phyloP scores from a whole-genome alignment of 2,113 vertebrate species.

The Tragelaphus strepsiceros region DNA sequence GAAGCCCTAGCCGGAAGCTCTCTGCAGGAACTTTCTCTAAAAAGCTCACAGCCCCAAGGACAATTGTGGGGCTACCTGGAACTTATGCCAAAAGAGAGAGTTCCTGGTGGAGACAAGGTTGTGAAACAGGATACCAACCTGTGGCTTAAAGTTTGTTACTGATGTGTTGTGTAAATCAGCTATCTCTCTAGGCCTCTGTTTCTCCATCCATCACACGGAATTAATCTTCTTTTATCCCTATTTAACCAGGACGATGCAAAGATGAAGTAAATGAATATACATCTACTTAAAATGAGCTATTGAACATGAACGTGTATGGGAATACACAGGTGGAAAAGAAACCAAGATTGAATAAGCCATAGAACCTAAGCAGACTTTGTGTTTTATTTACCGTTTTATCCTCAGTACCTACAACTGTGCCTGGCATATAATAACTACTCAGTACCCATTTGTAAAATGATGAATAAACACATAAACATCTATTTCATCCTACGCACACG shows the following conservation, averaged over 20 bases:
- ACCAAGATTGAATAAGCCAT: background rate
- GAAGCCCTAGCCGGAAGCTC: background rate
- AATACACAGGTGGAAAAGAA: background rate
- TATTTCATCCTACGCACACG: background rate
- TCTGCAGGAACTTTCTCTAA: background rate
- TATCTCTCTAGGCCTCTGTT: background rate
- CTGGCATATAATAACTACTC: background rate
- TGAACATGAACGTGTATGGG: background rate
- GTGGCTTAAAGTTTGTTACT: background rate
- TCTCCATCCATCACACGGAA: background rate
- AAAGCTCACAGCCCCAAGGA: background rate
- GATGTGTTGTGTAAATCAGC: background rate
- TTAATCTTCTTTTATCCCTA: background rate
- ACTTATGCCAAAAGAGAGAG: background rate
- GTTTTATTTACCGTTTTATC: background rate
- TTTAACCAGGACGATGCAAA: background rate
- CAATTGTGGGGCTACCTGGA: background rate
- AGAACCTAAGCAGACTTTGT: background rate
- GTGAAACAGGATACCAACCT: background rate
- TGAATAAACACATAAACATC: background rate
- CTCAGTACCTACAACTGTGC: background rate
- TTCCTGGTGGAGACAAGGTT: background rate
- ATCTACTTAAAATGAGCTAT: constrained; percentile 2
- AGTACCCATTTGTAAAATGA: background rate
- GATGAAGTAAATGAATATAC: background rate